Evolutionary conservation across 2,113 vertebrate species (phyloP), one percentile per base, ranked within the genome.

Genomic region (Hippopotamus amphibius): DNA sequence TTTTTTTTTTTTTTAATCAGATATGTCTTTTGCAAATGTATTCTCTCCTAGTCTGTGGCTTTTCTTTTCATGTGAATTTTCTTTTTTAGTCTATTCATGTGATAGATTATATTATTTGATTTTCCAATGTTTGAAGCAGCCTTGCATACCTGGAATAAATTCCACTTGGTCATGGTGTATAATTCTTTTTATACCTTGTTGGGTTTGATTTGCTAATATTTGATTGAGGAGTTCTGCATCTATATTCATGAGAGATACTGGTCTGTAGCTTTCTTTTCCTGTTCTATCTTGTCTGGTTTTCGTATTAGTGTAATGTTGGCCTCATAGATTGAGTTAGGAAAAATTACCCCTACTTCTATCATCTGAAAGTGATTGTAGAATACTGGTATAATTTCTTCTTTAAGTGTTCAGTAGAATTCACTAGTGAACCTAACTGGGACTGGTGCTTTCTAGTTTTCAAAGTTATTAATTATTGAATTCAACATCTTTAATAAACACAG

Each of bases 141-240:
- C 71, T 77, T 77, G 87, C 71, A 61, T 76, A 63, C 30, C 55
- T 74, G 46, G 59, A 43, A 77, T 77, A 89, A 63, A 76, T 63
- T 89, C 43, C 71, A 89, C 43, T 77, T 76, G 71, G 57, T 89
- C 72, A 48, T 63, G 71, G 28, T 63, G 63, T 81, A 91, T 91
- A 91, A 81, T 57, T 91, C 48, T 81, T 91, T 91, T 69, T 81
- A 69, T 81, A 68, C 30, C 28, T 69, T 81, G 77, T 81, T 69
- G 63, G 77, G 43, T 91, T 91, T 1, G 21, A 69, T 68, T 69
- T 81, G 37, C 63, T 68, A 91, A 59, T 57, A 81, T 91, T 69
- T 91, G 69, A 69, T 28, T 88, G 65, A 69, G 26, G n/a, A 91
- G 43, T 91, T 80, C 68, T 69, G 37, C 48, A 69, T 81, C 65